Evolutionary conservation across 2,888 invertebrate species (phyloP).

Genomic region (Parasteatoda lunata): DNA sequence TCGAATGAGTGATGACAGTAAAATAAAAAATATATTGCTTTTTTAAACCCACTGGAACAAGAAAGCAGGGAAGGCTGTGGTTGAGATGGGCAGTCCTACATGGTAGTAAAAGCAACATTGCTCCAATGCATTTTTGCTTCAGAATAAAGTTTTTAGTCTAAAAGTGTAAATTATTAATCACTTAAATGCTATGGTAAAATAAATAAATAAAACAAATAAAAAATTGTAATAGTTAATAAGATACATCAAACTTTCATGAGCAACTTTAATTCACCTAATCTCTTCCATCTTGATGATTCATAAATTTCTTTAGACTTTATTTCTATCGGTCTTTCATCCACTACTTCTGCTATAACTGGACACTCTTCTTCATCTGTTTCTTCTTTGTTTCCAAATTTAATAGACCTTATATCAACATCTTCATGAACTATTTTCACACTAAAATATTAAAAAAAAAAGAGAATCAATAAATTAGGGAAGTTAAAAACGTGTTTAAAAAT

Average conservation of each 20-base stretch:
- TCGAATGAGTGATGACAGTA: no score
- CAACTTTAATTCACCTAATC: slow-evolving; percentile 20
- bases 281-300: slow-evolving; percentile 66
- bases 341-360: slow-evolving; percentile 89
- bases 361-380: slow-evolving; percentile 88
- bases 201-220: not conserved
- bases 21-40: no score
- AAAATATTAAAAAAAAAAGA: not conserved
- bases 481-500: no score
- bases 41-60: no score
- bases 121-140: not conserved
- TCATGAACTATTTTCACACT: slow-evolving; percentile 69
- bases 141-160: not conserved
- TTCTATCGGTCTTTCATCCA: slow-evolving; percentile 86
- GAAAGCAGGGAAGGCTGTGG: no score
- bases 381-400: slow-evolving; percentile 78
- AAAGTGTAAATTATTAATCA: not conserved
- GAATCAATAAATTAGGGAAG: no score
- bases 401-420: slow-evolving; percentile 68
- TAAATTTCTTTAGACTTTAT: slow-evolving; percentile 74
- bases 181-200: not conserved
- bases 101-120: no score
- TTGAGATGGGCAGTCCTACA: no score
- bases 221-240: not conserved
- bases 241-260: not conserved